phyloP scores from a whole-genome alignment of 2,797 vertebrate genomes.

The Sebastes glaucus region DNA sequence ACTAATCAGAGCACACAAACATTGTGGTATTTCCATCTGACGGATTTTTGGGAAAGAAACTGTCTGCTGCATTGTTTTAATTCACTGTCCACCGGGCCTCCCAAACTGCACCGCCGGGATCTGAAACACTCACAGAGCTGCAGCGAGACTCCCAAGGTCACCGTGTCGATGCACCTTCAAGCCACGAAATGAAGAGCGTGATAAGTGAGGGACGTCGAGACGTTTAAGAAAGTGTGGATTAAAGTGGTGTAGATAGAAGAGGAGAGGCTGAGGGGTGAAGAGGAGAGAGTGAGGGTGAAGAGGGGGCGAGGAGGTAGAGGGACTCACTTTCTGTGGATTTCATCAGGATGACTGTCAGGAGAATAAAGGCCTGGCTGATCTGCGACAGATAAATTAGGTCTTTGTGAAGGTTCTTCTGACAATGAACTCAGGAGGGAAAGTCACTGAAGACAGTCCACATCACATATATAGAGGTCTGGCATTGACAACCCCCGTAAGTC shows the following conservation, averaged over 20 bases:
- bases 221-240: conserved; percentile 42
- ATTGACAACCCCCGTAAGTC: conserved; percentile 21
- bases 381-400: conserved; percentile 75
- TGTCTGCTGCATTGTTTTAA: conserved; percentile 1
- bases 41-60: neutral
- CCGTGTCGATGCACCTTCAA: conserved; percentile 22
- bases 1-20: conserved; percentile 2
- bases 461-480: conserved; percentile 60
- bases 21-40: neutral
- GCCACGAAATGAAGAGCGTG: conserved; percentile 45
- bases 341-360: conserved; percentile 74
- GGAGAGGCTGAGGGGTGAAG: conserved; percentile 16
- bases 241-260: conserved; percentile 44
- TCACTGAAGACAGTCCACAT: conserved; percentile 51
- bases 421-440: conserved; percentile 63
- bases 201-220: conserved; percentile 46
- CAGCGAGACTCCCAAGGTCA: conserved; percentile 45
- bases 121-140: neutral
- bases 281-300: conserved; percentile 4
- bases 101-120: neutral
- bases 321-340: conserved; percentile 65
- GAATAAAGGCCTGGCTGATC: conserved; percentile 71
- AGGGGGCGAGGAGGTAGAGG: conserved; percentile 31
- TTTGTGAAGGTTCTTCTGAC: conserved; percentile 66
- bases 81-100: neutral